Base-by-base conservation (phyloP, 2,888 invertebrate species). In the Clanis bilineata region DNA sequence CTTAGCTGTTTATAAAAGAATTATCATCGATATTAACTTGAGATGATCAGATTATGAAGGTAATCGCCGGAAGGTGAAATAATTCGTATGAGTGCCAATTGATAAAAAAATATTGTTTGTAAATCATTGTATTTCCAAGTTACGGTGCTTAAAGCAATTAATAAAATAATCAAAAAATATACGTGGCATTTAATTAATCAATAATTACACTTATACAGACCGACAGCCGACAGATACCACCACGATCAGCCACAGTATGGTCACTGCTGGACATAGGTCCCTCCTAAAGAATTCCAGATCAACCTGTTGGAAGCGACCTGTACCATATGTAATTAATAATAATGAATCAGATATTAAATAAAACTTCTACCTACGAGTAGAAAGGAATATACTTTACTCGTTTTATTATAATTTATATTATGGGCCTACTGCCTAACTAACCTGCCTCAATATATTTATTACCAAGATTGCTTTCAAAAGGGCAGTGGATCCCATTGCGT, bases 21-120 rank as follows among this genome's bases (percentile, higher is more conserved):
- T 15, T 32, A 28, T 21, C 15, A 51, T 51, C 18, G 18, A 51
- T 51, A 51, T 51, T 32, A 12, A 41, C 15, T 56, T 43, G 25
- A 12, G 6, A 25, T 43, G 39, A 41, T 39, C 28, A 56, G 56
- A 56, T 56, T 41, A 41, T 28, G 25, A 56, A 43, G 15, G 56
- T 56, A 56, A 43, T 44, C 44, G 44, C 28, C 32, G 28, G 28
- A 44, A 43, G 57, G 57, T 44, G 41, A 43, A 44, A 28, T 57
- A 51, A 39, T 51, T 12, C 21, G 18, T 51, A 51, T 51, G 18
- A 32, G 32, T 51, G 51, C 15, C 51, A 28, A 51, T 51, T 51
- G 51, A 51, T 51, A 51, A 32, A 45, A 32, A 45, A 22, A 51
- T 10, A 32, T 32, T 28, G 18, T 51, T 32, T 51, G 28, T 51